These are phyloP conservation scores for Mayetiola destructor DNA, from an alignment of 2,888 invertebrate species.

Conservation along the genomic window DNA sequence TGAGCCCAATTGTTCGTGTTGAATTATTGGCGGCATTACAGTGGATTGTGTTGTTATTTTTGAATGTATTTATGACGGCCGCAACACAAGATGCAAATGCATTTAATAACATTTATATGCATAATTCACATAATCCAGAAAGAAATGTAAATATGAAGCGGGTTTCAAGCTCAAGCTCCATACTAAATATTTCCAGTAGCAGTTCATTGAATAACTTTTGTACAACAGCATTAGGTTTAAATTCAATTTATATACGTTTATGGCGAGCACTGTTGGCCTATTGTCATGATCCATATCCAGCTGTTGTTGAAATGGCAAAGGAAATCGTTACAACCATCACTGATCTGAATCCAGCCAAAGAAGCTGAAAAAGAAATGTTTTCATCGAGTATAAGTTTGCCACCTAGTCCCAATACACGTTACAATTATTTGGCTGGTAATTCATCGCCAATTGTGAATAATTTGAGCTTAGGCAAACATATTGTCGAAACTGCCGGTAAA, in stretches of 20 bases:
- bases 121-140: slow-evolving; percentile 33
- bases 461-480: background rate
- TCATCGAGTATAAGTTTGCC: slow-evolving; percentile 40
- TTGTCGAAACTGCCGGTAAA: background rate
- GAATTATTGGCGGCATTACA: slow-evolving; percentile 78
- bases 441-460: slow-evolving; percentile 18
- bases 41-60: slow-evolving; percentile 69
- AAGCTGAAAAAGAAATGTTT: slow-evolving; percentile 31
- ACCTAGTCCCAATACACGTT: slow-evolving; percentile 45
- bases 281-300: slow-evolving; percentile 76
- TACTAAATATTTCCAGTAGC: slow-evolving; percentile 39
- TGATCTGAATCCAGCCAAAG: slow-evolving; percentile 32
- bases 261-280: slow-evolving; percentile 71
- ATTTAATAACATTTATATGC: slow-evolving; percentile 22
- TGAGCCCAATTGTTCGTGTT: slow-evolving; percentile 73
- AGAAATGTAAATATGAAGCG: slow-evolving; percentile 40
- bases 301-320: slow-evolving; percentile 62
- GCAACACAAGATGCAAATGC: background rate
- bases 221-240: slow-evolving; percentile 18
- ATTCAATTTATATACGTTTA: slow-evolving; percentile 72
- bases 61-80: slow-evolving; percentile 72
- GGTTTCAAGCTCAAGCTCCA: slow-evolving; percentile 55
- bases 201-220: slow-evolving; percentile 12
- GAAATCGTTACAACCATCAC: slow-evolving; percentile 54
- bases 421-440: slow-evolving; percentile 30